Evolutionary conservation across 2,113 vertebrate genomes (phyloP).

Genomic region (Platichthys stellatus): DNA sequence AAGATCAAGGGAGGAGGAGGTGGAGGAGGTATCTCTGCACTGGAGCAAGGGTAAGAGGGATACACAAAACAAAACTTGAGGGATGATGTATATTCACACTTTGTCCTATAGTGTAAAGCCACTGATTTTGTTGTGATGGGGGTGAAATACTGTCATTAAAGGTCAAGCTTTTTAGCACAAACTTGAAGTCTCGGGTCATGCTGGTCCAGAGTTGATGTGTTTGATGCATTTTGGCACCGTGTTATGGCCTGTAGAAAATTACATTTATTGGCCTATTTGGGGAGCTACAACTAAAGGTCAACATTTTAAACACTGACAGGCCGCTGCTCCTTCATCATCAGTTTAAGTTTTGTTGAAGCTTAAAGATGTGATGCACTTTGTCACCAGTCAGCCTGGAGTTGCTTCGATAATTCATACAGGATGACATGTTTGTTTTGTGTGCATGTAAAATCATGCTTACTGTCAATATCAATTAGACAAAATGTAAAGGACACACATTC

Average conservation of each 20-base stretch:
- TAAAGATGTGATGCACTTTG: conserved; percentile 1
- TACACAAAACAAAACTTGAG: conserved; percentile 11
- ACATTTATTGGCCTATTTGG: conserved; percentile 27
- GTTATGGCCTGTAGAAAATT: conserved; percentile 33
- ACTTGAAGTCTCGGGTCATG: conserved; percentile 1
- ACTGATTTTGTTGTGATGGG: conserved; percentile 20
- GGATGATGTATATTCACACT: conserved; percentile 22
- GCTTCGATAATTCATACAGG: not conserved
- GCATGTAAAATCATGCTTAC: not conserved
- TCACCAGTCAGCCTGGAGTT: not conserved
- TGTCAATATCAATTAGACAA: not conserved
- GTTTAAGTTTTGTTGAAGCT: not conserved
- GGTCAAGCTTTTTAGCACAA: conserved; percentile 50
- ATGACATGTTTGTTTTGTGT: too few species aligned
- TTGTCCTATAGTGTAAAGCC: not conserved
- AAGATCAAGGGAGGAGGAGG: conserved; percentile 83
- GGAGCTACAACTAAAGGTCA: conserved; percentile 52
- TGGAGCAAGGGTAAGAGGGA: conserved; percentile 76
- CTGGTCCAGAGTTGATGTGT: conserved; percentile 8
- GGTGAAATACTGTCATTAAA: conserved; percentile 47
- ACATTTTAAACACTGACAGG: conserved; percentile 6
- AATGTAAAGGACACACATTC: not conserved
- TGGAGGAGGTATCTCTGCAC: conserved; percentile 52
- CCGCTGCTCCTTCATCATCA: conserved; percentile 4
- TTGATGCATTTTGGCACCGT: conserved; percentile 50